These are phyloP conservation scores for Sminthurinus aureus DNA, from an alignment of 2,888 invertebrate genomes.

Conservation along the genomic window DNA sequence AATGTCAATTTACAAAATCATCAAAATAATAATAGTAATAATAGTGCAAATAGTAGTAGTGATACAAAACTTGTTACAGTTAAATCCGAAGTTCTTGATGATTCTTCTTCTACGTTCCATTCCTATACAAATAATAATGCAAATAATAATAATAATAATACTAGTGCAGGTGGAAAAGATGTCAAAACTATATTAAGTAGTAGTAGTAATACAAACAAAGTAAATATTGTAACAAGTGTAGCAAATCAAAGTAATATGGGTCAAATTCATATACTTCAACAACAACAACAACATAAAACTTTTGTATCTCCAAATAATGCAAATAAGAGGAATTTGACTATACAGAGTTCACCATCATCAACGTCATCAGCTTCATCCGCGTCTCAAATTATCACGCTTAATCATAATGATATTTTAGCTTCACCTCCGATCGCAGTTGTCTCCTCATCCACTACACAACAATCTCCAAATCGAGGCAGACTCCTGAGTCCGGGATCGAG, in stretches of 20 bases:
- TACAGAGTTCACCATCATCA: background rate
- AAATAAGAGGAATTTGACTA: background rate
- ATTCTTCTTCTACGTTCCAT: background rate
- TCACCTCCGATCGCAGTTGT: constrained; percentile 52
- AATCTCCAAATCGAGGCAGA: constrained; percentile 17
- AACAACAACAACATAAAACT: background rate
- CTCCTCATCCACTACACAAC: constrained; percentile 31
- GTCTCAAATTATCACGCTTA: constrained; percentile 49
- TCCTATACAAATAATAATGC: background rate
- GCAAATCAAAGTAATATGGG: constrained; percentile 21
- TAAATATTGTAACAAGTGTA: constrained; percentile 26
- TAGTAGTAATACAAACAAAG: background rate
- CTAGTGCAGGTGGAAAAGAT: background rate
- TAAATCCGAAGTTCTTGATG: constrained; percentile 11
- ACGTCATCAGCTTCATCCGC: background rate
- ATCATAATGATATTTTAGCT: constrained; percentile 55
- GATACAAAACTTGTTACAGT: background rate
- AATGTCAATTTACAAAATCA: constrained; percentile 57
- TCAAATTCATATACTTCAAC: background rate
- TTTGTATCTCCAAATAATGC: background rate
- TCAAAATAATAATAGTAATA: constrained; percentile 48
- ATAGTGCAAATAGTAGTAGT: background rate
- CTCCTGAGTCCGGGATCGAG: constrained; percentile 24
- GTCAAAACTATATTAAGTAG: background rate
- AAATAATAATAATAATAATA: background rate